Base-by-base conservation (phyloP, 2,113 vertebrate genomes). In the Lagopus leucura region DNA sequence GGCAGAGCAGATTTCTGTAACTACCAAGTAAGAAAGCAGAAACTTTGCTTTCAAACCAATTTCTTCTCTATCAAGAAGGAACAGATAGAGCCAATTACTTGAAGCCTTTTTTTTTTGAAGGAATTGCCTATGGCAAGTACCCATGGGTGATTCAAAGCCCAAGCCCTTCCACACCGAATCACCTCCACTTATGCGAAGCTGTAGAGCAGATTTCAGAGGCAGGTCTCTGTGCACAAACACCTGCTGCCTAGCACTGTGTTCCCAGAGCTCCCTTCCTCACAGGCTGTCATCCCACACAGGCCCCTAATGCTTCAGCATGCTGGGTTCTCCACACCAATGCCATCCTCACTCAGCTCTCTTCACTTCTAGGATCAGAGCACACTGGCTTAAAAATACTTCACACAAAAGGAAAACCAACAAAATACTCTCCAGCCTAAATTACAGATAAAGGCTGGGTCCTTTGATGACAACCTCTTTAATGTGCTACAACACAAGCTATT, bases 11-110 rank as follows among this genome's bases (percentile, higher is more conserved):
- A 84, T 48, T 84, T 81, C 30, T 13, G 0, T n/a, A 82, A 80
- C n/a, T 28, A 65, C 66, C 92, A 94, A 82, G 13, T 20, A 72
- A 90, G 42, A 76, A 34, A 14, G 34, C 16, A 67, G 84, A 91
- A 79, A 3, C 16, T n/a, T 50, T 40, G 27, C 64, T 87, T 92
- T 19, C 70, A 86, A 81, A 78, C 27, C 82, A 64, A 25, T 5
- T 89, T 38, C 34, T 9, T 60, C 57, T 75, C 4, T 0, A 78
- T 1, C 3, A 58, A 73, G 77, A 67, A 55, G 15, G 8, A 67
- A 42, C 17, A 66, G n/a, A 54, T 4, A 76, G 45, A 90, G 25
- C 5, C 7, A 32, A 40, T 21, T 65, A 50, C 47, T 75, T 40
- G 10, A 13, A 89, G 58, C 15, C 11, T 3, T 79, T 13, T 38